Base-by-base conservation (phyloP, 2,113 vertebrate species). In the Parotia lawesii region DNA sequence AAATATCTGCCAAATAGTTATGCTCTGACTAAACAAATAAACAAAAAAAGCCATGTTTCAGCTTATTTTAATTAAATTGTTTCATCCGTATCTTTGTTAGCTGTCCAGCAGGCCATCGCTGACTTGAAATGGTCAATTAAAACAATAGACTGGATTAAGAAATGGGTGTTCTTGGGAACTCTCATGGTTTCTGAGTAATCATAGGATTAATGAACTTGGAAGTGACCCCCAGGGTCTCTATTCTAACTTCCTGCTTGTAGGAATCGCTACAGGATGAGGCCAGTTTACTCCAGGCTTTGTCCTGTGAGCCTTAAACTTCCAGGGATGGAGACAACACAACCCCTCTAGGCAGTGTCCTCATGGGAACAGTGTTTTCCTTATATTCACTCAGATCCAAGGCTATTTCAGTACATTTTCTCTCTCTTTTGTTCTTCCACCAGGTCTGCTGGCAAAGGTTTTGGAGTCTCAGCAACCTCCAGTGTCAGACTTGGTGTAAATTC, bases 381-480 rank as follows among this genome's bases (percentile, higher is more conserved):
- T 2, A 1, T 8, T 27, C 29, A 15, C 6, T 28, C 29, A 38
- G 38, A 75, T 17, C 35, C 10, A 5, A 2, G 33, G 18, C 33
- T 56, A 1, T 45, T 37, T 15, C 47, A 20, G 3, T 10, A 2
- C 12, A 0, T 6, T 2, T 28, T 77, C 47, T 4, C 22, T n/a
- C 28, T 3, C 42, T 47, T n/a, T 38, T 61, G 14, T 5, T 76
- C 21, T 29, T 42, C 47, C 24, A 20, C 11, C 13, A 6, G 1
- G 2, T 3, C 28, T 2, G 4, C 37, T 47, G 45, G 28, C 33
- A 17, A 9, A 76, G 40, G 14, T 21, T 7, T 79, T 27, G 29
- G 24, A 20, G 45, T 29, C 20, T 61, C 45, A 33, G 58, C 50
- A 37, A 3, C 15, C 12, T 74, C 23, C 50, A 6, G 29, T 8